Evolutionary conservation across 2,113 vertebrate genomes (phyloP).

Genomic region (Microtus pennsylvanicus): DNA sequence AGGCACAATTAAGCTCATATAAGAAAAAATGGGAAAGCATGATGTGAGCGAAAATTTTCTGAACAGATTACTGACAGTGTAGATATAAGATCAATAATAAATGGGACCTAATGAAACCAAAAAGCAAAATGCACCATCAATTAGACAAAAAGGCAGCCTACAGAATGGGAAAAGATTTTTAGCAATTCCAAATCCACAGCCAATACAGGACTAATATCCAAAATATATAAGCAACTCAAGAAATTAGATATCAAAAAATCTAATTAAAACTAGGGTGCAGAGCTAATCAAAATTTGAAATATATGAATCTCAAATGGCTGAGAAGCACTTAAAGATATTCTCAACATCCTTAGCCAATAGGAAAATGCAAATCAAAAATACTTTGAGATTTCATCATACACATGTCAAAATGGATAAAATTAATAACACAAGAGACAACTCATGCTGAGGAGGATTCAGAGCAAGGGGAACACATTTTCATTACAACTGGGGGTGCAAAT

Average conservation of each 20-base stretch:
- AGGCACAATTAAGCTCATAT: not conserved
- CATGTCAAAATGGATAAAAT: not conserved
- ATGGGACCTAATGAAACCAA: not conserved
- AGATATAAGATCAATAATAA: not conserved
- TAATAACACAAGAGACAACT: not conserved
- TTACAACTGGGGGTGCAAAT: not conserved
- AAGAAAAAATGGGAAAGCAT: not conserved
- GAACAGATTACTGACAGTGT: not conserved
- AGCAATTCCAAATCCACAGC: not conserved
- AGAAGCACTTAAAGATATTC: not conserved
- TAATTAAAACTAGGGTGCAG: not conserved
- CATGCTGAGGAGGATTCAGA: not conserved
- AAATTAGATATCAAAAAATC: not conserved
- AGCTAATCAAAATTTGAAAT: not conserved
- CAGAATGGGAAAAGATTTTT: not conserved
- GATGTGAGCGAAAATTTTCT: not conserved
- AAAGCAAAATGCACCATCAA: not conserved
- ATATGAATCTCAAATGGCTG: not conserved
- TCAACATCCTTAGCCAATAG: not conserved
- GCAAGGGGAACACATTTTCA: accelerated
- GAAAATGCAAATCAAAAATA: not conserved
- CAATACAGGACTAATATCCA: not conserved
- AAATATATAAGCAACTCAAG: not conserved
- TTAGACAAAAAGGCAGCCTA: not conserved
- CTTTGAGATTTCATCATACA: not conserved